Evolutionary conservation across 2,797 vertebrate species (phyloP).

Genomic region (Apogon talboti): DNA sequence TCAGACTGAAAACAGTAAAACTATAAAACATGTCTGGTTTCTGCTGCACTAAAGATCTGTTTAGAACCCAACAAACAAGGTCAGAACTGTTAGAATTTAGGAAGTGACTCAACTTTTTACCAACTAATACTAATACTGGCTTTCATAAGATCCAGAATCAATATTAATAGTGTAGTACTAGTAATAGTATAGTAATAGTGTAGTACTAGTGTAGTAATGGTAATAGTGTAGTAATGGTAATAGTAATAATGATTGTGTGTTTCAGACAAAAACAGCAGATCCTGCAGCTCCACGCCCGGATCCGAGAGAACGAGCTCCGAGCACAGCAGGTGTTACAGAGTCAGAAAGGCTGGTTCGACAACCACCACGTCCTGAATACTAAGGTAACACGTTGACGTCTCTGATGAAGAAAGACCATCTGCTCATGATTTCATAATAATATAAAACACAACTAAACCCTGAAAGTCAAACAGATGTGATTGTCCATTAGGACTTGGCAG

Average conservation of each 20-base stretch:
- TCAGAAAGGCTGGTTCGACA: slow-evolving; percentile 86
- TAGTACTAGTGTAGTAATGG: too few relatives aligned
- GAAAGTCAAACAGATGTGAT: slow-evolving; percentile 1
- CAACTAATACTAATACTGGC: too few relatives aligned
- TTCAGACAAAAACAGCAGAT: slow-evolving; percentile 96
- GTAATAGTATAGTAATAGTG: too few relatives aligned
- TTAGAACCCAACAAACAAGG: too few relatives aligned
- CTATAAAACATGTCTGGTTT: too few relatives aligned
- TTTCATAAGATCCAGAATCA: too few relatives aligned
- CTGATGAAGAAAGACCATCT: background rate
- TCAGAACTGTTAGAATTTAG: too few relatives aligned
- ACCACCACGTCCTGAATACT: slow-evolving; percentile 79
- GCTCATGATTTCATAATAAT: background rate
- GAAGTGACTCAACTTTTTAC: too few relatives aligned
- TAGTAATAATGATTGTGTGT: slow-evolving; percentile 19
- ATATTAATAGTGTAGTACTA: too few relatives aligned
- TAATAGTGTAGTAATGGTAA: too few relatives aligned
- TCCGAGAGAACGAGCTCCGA: slow-evolving; percentile 92
- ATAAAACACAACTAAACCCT: background rate
- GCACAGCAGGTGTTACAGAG: slow-evolving; percentile 90
- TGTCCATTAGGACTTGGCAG: slow-evolving; percentile 46
- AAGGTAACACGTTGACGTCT: slow-evolving; percentile 81
- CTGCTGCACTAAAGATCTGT: too few relatives aligned
- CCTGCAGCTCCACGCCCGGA: slow-evolving; percentile 89
- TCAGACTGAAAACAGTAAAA: too few relatives aligned